Conservation (phyloP, 2,113 vertebrate species). For the Emydura subglobosa region DNA sequence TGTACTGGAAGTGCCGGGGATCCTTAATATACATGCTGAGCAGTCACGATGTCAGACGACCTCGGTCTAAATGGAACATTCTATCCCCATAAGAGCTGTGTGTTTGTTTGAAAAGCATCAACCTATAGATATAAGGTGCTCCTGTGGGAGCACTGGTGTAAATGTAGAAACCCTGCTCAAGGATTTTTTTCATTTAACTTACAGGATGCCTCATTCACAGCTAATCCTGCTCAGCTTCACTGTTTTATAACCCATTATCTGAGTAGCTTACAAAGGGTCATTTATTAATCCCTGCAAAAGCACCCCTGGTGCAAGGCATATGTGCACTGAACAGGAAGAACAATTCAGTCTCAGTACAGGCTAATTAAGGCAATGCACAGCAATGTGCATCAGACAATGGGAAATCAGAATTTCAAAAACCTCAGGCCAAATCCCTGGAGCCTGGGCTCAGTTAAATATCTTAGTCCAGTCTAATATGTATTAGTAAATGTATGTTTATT, state of each 20-base stretch:
- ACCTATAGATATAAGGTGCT: neutral
- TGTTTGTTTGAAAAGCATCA: neutral
- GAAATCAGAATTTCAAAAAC: neutral
- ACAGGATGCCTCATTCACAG: neutral
- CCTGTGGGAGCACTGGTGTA: neutral
- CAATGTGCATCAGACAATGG: neutral
- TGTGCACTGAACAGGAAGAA: neutral
- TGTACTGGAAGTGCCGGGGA: neutral
- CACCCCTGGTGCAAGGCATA: neutral
- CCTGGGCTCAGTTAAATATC: neutral
- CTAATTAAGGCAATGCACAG: conserved; percentile 13
- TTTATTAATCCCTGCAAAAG: conserved; percentile 1
- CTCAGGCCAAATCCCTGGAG: neutral
- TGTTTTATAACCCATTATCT: neutral
- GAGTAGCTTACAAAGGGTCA: neutral
- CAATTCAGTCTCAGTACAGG: accelerated
- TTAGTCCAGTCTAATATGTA: no score
- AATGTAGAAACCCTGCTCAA: neutral
- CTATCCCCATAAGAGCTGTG: neutral
- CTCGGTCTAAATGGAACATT: neutral
- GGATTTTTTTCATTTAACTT: neutral
- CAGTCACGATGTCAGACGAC: neutral
- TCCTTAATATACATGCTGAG: conserved; percentile 10
- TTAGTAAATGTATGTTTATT: no score
- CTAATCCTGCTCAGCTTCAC: neutral